Evolutionary conservation across 2,113 vertebrate genomes (phyloP).

Genomic region (Grantiella picta): DNA sequence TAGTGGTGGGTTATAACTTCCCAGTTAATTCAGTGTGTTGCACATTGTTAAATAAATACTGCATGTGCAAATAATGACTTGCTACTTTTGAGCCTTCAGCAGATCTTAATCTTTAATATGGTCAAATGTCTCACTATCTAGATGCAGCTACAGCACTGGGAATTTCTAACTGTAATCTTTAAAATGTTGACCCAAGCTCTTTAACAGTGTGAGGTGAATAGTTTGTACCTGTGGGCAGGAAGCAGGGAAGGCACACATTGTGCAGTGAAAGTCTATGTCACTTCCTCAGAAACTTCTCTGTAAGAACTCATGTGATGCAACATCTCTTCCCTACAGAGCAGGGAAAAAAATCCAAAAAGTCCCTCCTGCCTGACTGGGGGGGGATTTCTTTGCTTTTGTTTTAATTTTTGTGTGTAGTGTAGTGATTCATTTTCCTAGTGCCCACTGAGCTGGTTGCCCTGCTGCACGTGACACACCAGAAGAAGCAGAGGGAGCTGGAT

Average conservation of each 20-base stretch:
- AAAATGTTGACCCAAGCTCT: not conserved
- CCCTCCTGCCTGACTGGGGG: not conserved
- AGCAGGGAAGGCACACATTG: not conserved
- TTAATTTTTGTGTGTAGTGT: not conserved
- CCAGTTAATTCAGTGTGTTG: not conserved
- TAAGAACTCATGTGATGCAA: not conserved
- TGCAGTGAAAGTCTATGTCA: not conserved
- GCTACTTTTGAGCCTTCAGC: not conserved
- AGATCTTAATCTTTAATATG: not conserved
- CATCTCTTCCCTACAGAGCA: not conserved
- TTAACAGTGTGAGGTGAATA: not conserved
- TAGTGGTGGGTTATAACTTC: not conserved
- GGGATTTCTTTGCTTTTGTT: not conserved
- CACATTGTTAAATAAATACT: not conserved
- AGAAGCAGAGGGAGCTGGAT: not conserved
- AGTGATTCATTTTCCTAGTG: not conserved
- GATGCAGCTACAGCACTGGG: not conserved
- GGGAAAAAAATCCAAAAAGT: not conserved
- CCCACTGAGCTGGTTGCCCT: not conserved
- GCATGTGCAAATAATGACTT: not conserved
- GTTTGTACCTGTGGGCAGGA: not conserved
- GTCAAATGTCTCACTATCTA: not conserved
- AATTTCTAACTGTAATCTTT: not conserved
- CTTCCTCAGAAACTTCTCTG: constrained; percentile 7
- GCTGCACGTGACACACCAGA: accelerated